Percentiles rank a stretch among this genome's conserved stretches.
phyloP scores from a whole-genome alignment of 2,888 invertebrate genomes.

The Drosophila subsilvestris region DNA sequence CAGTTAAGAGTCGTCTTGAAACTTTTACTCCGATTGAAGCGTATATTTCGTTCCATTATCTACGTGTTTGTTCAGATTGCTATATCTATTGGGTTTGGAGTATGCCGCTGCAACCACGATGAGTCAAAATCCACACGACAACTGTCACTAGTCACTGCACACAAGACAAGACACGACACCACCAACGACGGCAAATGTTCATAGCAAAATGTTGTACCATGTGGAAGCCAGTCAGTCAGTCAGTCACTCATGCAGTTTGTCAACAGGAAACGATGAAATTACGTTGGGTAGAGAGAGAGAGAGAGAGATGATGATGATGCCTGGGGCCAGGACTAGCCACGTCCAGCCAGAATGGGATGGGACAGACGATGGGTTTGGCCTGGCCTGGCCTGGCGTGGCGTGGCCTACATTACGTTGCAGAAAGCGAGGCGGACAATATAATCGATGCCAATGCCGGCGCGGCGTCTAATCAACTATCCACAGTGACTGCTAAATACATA shows the following conservation, averaged over 20 bases:
- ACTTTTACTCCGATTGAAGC: slow-evolving; percentile 82
- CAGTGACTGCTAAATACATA: slow-evolving; percentile 36
- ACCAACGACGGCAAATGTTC: slow-evolving; percentile 47
- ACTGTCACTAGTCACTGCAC: slow-evolving; percentile 42
- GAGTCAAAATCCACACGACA: slow-evolving; percentile 44
- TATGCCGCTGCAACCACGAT: slow-evolving; percentile 32
- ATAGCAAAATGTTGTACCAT: slow-evolving; percentile 36
- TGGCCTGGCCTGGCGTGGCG: slow-evolving; percentile 8
- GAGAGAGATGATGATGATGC: no score
- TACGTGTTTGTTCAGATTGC: background rate
- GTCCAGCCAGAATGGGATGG: background rate
- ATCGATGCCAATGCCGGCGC: slow-evolving; percentile 55
- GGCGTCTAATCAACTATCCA: slow-evolving; percentile 46
- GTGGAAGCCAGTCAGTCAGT: slow-evolving; percentile 9
- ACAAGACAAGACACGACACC: slow-evolving; percentile 9
- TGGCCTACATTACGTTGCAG: slow-evolving; percentile 36
- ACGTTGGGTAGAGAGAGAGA: slow-evolving; percentile 10
- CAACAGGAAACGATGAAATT: slow-evolving; percentile 50
- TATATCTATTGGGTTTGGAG: background rate
- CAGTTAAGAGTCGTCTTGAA: slow-evolving; percentile 80
- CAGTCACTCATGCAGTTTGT: slow-evolving; percentile 37
- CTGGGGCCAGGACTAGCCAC: background rate
- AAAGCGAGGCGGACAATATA: slow-evolving; percentile 27
- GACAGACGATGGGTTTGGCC: slow-evolving; percentile 8
- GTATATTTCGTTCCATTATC: slow-evolving; percentile 80